A percentile compares a stretch with the other conserved stretches of the same genome.
Conservation (phyloP, 2,797 vertebrate species). For the Ctenopoma kingsleyae region DNA sequence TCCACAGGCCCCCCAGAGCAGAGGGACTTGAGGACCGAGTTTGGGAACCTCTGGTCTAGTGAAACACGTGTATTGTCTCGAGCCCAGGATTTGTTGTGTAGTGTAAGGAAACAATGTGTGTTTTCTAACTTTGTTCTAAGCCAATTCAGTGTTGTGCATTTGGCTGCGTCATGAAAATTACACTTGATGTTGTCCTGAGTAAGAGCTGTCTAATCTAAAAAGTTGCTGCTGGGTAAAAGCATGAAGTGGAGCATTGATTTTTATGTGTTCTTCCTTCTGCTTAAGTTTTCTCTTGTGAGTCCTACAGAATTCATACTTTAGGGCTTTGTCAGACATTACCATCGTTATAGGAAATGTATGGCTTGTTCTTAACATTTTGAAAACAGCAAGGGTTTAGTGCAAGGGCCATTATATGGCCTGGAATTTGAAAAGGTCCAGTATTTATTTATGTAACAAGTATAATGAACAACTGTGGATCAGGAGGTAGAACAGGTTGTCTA, state of each 20-base stretch:
- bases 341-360: conserved; percentile 19
- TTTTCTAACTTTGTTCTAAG: too few species aligned
- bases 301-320: conserved; percentile 5
- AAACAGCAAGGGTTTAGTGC: neutral
- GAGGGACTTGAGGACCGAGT: too few species aligned
- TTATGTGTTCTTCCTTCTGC: conserved; percentile 22
- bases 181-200: conserved; percentile 1
- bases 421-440: neutral
- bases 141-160: conserved; percentile 8
- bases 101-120: neutral
- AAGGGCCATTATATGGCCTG: neutral
- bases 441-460: neutral
- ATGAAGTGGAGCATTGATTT: conserved; percentile 22
- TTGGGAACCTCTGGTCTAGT: too few species aligned
- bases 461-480: too few species aligned
- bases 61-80: too few species aligned
- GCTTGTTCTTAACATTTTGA: conserved; percentile 18
- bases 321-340: neutral
- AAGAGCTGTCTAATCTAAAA: conserved; percentile 4
- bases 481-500: too few species aligned
- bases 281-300: conserved; percentile 38
- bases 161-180: conserved; percentile 20
- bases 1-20: too few species aligned
- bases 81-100: too few species aligned
- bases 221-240: conserved; percentile 6